Base-by-base conservation (phyloP, 2,888 invertebrate genomes). In the Ephialtes manifestator region DNA sequence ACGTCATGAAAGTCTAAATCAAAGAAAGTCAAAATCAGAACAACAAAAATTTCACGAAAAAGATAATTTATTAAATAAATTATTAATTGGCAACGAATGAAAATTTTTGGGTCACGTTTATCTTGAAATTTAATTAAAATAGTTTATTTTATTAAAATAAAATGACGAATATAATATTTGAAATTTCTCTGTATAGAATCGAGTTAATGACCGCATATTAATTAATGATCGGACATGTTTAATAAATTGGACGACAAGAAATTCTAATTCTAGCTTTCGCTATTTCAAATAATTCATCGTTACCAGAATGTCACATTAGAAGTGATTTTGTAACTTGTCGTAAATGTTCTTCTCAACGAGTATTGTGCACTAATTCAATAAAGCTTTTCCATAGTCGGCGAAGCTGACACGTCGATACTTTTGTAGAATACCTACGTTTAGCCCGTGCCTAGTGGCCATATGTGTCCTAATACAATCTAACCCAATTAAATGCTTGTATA, bases 401-500 rank as follows among this genome's bases (percentile, higher is more conserved):
- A 5, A 13, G 3, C 7, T 18, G 51, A 51, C n/a, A 51, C 51
- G 51, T 51, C 51, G 51, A 51, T 51, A 51, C 51, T 15, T 51
- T 18, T n/a, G 51, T 51, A 1, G 51, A 51, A 51, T 51, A 51
- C 15, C 1, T n/a, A 4, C 48, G 15, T 3, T 4, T 51, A 7
- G 4, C 7, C 7, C 8, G 18, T 70, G 31, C 18, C 35, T 11
- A 0, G 53, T 10, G 18, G 51, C 18, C 18, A 8, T 20, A 15
- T 10, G 46, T 11, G 58, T 74, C 46, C 55, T 39, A 39, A 39
- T 46, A 60, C 15, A 46, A 46, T 74, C 18, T 63, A 74, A 74
- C 74, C 74, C 74, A 74, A 74, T 74, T 74, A 63, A 63, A 74
- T 48, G 43, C 31, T 74, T 20, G 51, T 74, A 74, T 74, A 74